These are phyloP conservation scores for Nixonia krombeini DNA, from an alignment of 1,140 invertebrate species.

Conservation along the genomic window DNA sequence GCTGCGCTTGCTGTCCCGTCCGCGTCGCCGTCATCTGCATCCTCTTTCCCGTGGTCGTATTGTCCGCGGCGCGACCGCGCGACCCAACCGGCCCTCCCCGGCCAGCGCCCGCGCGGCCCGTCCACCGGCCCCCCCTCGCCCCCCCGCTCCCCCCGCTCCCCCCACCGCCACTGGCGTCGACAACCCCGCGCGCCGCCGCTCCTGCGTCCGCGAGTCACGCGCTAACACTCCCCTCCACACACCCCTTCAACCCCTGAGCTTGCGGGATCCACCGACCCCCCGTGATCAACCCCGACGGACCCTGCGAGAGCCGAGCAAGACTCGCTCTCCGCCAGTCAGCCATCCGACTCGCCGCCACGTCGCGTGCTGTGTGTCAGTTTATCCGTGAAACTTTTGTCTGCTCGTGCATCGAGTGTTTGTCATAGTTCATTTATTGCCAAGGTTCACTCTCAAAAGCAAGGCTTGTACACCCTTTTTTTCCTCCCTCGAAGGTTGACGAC, in stretches of 20 bases:
- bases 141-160: not conserved
- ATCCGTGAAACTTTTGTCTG: conserved; percentile 26
- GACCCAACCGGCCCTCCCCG: conserved; percentile 16
- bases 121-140: not conserved
- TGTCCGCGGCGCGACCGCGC: conserved; percentile 18
- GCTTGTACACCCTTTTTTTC: conserved; percentile 1
- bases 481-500: conserved; percentile 10
- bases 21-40: conserved; percentile 25
- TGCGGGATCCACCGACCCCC: conserved; percentile 52
- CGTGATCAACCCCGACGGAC: conserved; percentile 56
- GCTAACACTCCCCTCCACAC: conserved; percentile 41
- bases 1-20: conserved; percentile 23
- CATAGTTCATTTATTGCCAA: conserved; percentile 23
- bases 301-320: conserved; percentile 61
- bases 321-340: conserved; percentile 66
- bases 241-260: conserved; percentile 22
- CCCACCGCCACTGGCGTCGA: not conserved
- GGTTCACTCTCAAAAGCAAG: not conserved
- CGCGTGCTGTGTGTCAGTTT: conserved; percentile 58
- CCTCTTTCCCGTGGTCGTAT: too few species aligned
- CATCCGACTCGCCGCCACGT: conserved; percentile 66
- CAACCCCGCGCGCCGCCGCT: conserved; percentile 6
- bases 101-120: conserved; percentile 7
- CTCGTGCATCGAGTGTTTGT: conserved; percentile 29
- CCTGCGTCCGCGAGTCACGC: conserved; percentile 32